phyloP scores from a whole-genome alignment of 2,888 invertebrate species.

The Caenorhabditis sp. region DNA sequence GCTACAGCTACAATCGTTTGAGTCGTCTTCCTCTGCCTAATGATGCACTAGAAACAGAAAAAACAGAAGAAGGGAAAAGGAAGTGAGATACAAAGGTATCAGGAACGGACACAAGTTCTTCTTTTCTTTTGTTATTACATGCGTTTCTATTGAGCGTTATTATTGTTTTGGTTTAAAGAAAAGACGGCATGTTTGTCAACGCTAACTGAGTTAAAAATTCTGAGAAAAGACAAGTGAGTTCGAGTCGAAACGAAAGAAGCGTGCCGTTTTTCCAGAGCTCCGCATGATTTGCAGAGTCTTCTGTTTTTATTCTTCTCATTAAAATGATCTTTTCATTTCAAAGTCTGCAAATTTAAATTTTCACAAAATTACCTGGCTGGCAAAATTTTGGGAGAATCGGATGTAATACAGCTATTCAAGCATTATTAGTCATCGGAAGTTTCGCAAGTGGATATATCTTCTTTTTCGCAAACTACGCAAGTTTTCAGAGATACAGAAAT shows the following conservation, averaged over 20 bases:
- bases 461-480: slow-evolving; percentile 23
- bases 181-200: slow-evolving; percentile 39
- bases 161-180: slow-evolving; percentile 49
- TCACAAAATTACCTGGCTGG: slow-evolving; percentile 23
- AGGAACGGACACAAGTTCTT: slow-evolving; percentile 40
- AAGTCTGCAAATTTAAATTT: no score
- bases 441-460: slow-evolving; percentile 22
- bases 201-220: slow-evolving; percentile 43
- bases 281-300: slow-evolving; percentile 12
- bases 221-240: slow-evolving; percentile 41
- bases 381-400: background rate
- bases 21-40: slow-evolving; percentile 11
- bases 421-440: slow-evolving; percentile 27
- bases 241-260: background rate
- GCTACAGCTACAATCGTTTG: slow-evolving; percentile 17
- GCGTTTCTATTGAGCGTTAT: slow-evolving; percentile 45
- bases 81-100: background rate
- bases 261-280: background rate
- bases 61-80: slow-evolving; percentile 1
- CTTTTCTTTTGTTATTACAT: slow-evolving; percentile 31
- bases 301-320: no score
- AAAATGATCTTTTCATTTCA: background rate
- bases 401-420: slow-evolving; percentile 3
- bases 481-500: slow-evolving; percentile 32
- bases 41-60: slow-evolving; percentile 17